Evolutionary conservation across 2,797 vertebrate genomes (phyloP).

Genomic region (Anomalospiza imberbis): DNA sequence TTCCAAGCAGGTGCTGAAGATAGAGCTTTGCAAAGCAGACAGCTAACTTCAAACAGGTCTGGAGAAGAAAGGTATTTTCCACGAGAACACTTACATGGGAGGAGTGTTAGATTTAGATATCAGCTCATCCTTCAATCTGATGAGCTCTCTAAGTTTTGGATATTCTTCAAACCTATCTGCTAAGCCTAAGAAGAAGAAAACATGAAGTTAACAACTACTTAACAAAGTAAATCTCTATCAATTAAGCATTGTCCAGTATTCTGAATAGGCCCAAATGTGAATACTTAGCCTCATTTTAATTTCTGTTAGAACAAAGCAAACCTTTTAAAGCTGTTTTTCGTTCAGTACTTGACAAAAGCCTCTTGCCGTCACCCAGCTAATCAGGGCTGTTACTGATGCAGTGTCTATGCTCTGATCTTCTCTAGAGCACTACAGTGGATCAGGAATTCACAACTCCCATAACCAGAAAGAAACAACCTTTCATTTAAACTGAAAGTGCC

Average conservation of each 20-base stretch:
- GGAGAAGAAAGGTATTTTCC: slow-evolving; percentile 41
- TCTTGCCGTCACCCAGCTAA: background rate
- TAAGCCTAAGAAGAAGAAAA: slow-evolving; percentile 80
- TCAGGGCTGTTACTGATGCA: background rate
- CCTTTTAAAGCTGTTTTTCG: background rate
- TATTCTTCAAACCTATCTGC: slow-evolving; percentile 98
- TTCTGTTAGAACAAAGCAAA: background rate
- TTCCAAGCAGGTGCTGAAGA: slow-evolving; percentile 8
- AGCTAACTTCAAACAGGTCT: slow-evolving; percentile 26
- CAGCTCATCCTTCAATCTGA: slow-evolving; percentile 94
- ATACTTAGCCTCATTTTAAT: background rate
- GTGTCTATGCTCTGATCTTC: background rate
- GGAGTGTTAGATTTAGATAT: slow-evolving; percentile 94
- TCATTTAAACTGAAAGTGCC: background rate
- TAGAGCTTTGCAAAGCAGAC: slow-evolving; percentile 1
- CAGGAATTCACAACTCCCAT: background rate
- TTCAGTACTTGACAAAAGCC: background rate
- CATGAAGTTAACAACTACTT: slow-evolving; percentile 40
- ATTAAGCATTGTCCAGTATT: background rate
- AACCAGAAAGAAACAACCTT: background rate
- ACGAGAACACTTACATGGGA: slow-evolving; percentile 85
- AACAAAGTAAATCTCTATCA: background rate
- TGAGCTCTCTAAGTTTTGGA: slow-evolving; percentile 95
- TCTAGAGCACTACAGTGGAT: background rate
- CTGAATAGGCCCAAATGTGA: background rate